Conservation (phyloP, 2,797 vertebrate genomes). For the Lacerta agilis region DNA sequence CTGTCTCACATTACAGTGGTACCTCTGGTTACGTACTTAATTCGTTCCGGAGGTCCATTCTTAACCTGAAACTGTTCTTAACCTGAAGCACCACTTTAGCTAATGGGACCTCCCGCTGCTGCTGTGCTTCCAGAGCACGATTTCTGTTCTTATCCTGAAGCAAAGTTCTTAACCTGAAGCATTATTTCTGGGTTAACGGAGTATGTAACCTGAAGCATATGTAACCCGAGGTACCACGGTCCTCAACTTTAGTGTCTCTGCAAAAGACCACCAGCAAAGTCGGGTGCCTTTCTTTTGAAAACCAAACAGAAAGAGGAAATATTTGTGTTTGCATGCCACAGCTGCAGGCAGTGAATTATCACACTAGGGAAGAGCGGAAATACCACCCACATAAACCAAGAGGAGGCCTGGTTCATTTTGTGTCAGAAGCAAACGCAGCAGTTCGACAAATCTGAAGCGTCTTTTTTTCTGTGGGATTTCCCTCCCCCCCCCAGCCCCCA, state of each 20-base stretch:
- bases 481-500: background rate
- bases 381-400: conserved; percentile 71
- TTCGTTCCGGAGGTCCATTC: no score
- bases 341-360: conserved; percentile 72
- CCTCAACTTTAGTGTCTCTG: conserved; percentile 48
- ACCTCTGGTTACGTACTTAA: no score
- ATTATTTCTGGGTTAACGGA: no score
- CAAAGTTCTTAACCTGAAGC: no score
- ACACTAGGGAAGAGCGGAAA: conserved; percentile 72
- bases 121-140: no score
- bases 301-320: conserved; percentile 60
- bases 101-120: no score
- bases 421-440: conserved; percentile 66
- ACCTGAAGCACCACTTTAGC: no score
- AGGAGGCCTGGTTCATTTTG: conserved; percentile 74
- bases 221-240: no score
- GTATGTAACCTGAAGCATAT: no score
- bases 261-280: conserved; percentile 48
- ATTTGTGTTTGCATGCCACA: conserved; percentile 69
- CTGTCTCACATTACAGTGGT: conserved; percentile 40
- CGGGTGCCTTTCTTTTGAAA: conserved; percentile 58
- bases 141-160: no score
- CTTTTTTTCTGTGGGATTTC: conserved; percentile 69
- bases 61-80: no score
- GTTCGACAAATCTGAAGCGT: conserved; percentile 71